These are phyloP conservation scores for Liolophura sinensis DNA, from an alignment of 1,140 invertebrate genomes.

Conservation along the genomic window DNA sequence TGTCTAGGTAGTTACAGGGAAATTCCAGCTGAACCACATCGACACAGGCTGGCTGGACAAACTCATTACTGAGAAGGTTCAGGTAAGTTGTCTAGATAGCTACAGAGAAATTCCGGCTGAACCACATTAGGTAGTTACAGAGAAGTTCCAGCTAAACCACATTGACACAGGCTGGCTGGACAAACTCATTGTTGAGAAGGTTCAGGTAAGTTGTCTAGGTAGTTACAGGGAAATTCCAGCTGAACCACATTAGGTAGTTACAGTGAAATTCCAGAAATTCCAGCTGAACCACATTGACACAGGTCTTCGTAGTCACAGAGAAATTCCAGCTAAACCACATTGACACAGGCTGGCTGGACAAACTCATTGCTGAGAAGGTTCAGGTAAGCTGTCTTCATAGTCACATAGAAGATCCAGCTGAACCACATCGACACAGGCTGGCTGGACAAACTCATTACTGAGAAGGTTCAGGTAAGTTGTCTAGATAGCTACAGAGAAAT, in stretches of 20 bases:
- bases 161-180: slow-evolving; percentile 99
- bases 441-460: slow-evolving; percentile 74
- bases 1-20: background rate
- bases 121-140: background rate
- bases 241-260: background rate
- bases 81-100: slow-evolving; percentile 28
- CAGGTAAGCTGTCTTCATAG: too few relatives aligned
- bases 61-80: slow-evolving; percentile 91
- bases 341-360: slow-evolving; percentile 97
- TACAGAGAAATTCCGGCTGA: too few relatives aligned
- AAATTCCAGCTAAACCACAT: slow-evolving; percentile 88
- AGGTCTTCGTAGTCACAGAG: too few relatives aligned
- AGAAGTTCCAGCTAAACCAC: slow-evolving; percentile 82
- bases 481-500: too few relatives aligned
- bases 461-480: slow-evolving; percentile 71
- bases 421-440: slow-evolving; percentile 63
- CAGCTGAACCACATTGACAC: too few relatives aligned
- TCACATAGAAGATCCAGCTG: slow-evolving; percentile 83
- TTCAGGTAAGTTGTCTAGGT: slow-evolving; percentile 61
- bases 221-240: background rate
- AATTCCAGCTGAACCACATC: too few relatives aligned
- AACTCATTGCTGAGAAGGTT: slow-evolving; percentile 90
- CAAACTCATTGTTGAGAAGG: slow-evolving; percentile 89
- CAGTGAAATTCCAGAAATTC: too few relatives aligned
- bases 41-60: too few relatives aligned